Conservation (phyloP, 2,797 vertebrate species). For the Pseudotriccus pelzelni region DNA sequence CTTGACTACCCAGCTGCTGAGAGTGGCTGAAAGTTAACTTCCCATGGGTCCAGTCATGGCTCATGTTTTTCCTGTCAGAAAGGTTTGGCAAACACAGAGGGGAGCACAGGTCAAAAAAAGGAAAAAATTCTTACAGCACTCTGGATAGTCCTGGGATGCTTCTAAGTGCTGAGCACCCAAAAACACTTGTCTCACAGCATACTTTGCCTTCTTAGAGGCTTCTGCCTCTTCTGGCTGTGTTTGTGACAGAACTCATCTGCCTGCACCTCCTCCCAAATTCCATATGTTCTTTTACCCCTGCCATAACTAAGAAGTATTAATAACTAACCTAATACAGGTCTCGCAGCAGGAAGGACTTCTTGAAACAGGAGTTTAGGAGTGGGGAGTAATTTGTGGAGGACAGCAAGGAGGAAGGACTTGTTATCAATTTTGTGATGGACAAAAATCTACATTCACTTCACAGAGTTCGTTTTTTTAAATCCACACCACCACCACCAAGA, state of each 20-base stretch:
- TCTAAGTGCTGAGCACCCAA: not conserved
- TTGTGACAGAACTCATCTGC: not conserved
- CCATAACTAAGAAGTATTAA: not conserved
- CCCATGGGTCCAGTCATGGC: not conserved
- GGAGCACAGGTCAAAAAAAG: not conserved
- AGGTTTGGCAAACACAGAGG: not conserved
- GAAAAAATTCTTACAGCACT: not conserved
- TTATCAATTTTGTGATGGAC: not conserved
- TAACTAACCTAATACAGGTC: not conserved
- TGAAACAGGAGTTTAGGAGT: not conserved
- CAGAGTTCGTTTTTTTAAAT: not conserved
- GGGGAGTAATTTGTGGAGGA: not conserved
- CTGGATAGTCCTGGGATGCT: not conserved
- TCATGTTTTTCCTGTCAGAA: not conserved
- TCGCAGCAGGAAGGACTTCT: not conserved
- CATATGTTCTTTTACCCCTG: not conserved
- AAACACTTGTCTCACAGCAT: not conserved
- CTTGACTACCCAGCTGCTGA: not conserved
- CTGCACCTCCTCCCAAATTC: not conserved
- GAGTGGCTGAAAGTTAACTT: not conserved
- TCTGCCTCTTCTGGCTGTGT: not conserved
- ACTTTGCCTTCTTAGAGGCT: not conserved
- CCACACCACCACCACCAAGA: not conserved
- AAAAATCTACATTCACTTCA: not conserved
- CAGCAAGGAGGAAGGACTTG: not conserved